These are phyloP conservation scores for Rallus limicola DNA, from an alignment of 2,113 vertebrate genomes.

Conservation along the genomic window DNA sequence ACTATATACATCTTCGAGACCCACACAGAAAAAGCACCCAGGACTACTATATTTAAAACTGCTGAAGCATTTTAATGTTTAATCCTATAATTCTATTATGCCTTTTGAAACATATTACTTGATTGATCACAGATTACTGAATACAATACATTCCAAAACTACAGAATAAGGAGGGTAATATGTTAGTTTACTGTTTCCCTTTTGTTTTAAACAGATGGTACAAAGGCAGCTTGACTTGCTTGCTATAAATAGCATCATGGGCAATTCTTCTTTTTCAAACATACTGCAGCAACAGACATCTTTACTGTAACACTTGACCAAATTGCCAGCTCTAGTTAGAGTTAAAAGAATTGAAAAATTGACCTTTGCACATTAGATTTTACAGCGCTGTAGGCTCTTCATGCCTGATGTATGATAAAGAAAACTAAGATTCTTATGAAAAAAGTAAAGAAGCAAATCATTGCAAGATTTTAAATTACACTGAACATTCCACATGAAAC, in stretches of 20 bases:
- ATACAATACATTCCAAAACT: background rate
- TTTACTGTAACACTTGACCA: conserved; percentile 32
- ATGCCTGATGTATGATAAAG: conserved; percentile 26
- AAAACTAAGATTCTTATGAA: conserved; percentile 51
- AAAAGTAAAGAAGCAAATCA: conserved; percentile 59
- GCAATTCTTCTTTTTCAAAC: background rate
- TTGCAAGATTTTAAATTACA: conserved; percentile 73
- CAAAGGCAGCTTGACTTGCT: background rate
- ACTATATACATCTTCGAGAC: background rate
- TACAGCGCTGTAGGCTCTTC: background rate
- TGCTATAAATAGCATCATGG: background rate
- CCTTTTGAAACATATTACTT: background rate
- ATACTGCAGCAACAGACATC: background rate
- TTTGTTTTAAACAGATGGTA: background rate
- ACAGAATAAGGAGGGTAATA: background rate
- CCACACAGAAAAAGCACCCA: background rate
- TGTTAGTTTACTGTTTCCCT: background rate
- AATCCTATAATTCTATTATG: background rate
- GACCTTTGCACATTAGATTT: background rate
- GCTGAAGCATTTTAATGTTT: background rate
- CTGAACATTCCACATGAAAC: conserved; percentile 72
- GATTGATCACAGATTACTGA: background rate
- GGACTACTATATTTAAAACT: background rate
- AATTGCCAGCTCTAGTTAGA: conserved; percentile 17
- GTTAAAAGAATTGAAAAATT: conserved; percentile 20